These are phyloP conservation scores for Tetramorium alpestre DNA, from an alignment of 1,140 invertebrate genomes.

Conservation along the genomic window DNA sequence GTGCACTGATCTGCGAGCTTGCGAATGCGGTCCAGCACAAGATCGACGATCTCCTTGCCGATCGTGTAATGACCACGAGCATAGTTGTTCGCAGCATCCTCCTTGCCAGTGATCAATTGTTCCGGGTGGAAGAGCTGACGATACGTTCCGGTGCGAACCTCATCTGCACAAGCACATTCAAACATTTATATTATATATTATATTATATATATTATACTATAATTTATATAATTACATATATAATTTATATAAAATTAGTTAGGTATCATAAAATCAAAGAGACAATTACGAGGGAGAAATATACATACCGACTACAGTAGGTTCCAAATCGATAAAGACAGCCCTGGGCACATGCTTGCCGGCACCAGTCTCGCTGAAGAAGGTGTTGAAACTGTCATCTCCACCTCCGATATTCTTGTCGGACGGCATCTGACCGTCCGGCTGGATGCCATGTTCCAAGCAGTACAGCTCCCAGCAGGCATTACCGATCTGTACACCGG, in stretches of 20 bases:
- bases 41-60: constrained; percentile 71
- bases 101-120: constrained; percentile 73
- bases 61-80: constrained; percentile 73
- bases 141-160: constrained; percentile 87
- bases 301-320: constrained; percentile 84
- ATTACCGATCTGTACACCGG: constrained; percentile 87
- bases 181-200: neutral
- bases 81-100: constrained; percentile 70
- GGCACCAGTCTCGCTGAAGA: constrained; percentile 95
- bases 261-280: neutral
- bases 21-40: constrained; percentile 68
- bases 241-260: neutral
- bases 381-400: constrained; percentile 93
- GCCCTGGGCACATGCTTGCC: constrained; percentile 81
- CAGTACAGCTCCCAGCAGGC: constrained; percentile 87
- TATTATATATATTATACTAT: no score
- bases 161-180: constrained; percentile 45
- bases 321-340: constrained; percentile 73
- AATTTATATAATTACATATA: no score
- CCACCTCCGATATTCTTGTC: constrained; percentile 73
- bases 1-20: constrained; percentile 72
- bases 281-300: constrained; percentile 85
- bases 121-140: constrained; percentile 88
- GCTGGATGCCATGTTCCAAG: constrained; percentile 72
- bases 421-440: constrained; percentile 72